Base-by-base conservation (phyloP, 2,797 vertebrate species). In the Falco rusticolus region DNA sequence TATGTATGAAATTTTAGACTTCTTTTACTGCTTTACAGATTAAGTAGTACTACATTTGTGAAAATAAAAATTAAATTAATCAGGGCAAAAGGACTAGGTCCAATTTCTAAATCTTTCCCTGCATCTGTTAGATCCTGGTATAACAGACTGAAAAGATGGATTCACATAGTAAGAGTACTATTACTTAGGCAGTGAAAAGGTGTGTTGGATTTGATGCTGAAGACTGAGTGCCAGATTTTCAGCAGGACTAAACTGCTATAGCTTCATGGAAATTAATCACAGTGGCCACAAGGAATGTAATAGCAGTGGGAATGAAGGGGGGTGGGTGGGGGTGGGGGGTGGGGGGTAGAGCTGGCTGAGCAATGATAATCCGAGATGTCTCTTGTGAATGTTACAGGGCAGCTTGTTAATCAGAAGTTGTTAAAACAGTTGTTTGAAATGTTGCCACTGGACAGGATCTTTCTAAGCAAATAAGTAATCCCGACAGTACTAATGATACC, bases 381-480 rank as follows among this genome's bases (percentile, higher is more conserved):
- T 87, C 81, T 63, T 87, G 61, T 68, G 18, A 26, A 9, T 76
- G 50, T 87, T 87, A 87, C 77, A 91, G 81, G 68, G 78, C 16
- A 16, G 54, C 71, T 90, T 90, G 86, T 63, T 93, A 93, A 93
- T 83, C 83, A 95, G 92, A 94, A 94, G 72, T 91, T 91, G 91
- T 87, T 95, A 96, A 96, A 93, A 93, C 54, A 48, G 87, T 97
- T 97, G 93, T 94, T 97, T 92, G 93, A 97, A 97, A 85, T 86
- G 84, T 78, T 96, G 84, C 87, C 72, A 96, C 92, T 84, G 92
- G 84, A 94, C 75, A 89, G 80, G 54, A 94, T 93, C 90, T 93
- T 94, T 93, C 87, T 97, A 96, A 98, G 92, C 88, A 96, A 98
- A 96, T 97, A 95, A 97, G 91, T 97, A 96, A 97, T 97, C 97